These are phyloP conservation scores for Enoplosus armatus DNA, from an alignment of 2,797 vertebrate species.

Conservation along the genomic window DNA sequence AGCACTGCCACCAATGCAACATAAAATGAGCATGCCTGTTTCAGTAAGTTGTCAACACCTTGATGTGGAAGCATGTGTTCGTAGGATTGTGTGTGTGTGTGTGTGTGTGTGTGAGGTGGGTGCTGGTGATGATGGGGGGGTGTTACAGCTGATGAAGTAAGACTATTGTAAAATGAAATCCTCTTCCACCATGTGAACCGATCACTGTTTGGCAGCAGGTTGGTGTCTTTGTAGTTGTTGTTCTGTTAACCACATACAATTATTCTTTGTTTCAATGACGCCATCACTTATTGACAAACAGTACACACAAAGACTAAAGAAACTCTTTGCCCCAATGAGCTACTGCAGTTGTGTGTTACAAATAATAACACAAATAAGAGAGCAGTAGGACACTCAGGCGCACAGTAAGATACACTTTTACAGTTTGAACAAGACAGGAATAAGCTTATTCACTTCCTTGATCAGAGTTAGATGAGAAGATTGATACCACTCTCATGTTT, in stretches of 20 bases:
- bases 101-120: constrained; percentile 33
- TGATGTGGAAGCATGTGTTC: constrained; percentile 65
- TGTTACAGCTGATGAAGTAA: constrained; percentile 46
- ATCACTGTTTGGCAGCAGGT: too few relatives aligned
- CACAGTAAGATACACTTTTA: neutral
- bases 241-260: constrained; percentile 17
- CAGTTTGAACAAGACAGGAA: neutral
- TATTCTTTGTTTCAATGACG: constrained; percentile 33
- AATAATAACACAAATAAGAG: constrained; percentile 38
- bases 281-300: constrained; percentile 23
- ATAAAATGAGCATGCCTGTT: constrained; percentile 62
- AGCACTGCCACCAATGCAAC: constrained; percentile 51
- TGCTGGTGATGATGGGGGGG: constrained; percentile 36
- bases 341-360: constrained; percentile 50
- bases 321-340: constrained; percentile 37
- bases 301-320: constrained; percentile 13
- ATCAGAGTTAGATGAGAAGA: neutral
- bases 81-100: constrained; percentile 44
- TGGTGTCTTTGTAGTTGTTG: constrained; percentile 41
- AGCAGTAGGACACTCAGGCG: too few relatives aligned
- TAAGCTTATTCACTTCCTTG: too few relatives aligned
- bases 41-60: constrained; percentile 73
- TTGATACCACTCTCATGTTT: neutral
- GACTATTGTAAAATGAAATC: constrained; percentile 22
- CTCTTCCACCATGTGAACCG: constrained; percentile 6